Evolutionary conservation across 2,113 vertebrate species (phyloP).

Genomic region (Felis chaus): DNA sequence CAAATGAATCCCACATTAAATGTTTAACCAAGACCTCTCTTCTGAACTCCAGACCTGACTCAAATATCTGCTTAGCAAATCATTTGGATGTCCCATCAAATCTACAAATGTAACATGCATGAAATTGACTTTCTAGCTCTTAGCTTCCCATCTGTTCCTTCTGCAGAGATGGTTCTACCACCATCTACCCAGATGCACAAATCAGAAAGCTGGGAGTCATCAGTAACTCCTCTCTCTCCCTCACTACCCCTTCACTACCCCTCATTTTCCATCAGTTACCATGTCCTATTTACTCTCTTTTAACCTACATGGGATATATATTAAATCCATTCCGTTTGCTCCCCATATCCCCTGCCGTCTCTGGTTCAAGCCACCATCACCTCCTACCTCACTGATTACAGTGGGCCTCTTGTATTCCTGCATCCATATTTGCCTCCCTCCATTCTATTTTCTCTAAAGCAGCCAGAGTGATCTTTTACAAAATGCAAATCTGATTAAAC

Average conservation of each 20-base stretch:
- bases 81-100: background rate
- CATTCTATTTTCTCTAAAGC: slow-evolving; percentile 62
- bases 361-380: background rate
- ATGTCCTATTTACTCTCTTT: background rate
- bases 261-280: background rate
- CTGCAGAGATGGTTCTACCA: background rate
- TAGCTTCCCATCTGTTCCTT: background rate
- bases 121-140: slow-evolving; percentile 17
- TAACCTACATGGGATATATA: background rate
- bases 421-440: slow-evolving; percentile 22
- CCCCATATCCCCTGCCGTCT: background rate
- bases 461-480: slow-evolving; percentile 55
- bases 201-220: background rate
- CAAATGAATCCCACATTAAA: background rate
- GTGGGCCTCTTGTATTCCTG: background rate
- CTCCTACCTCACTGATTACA: background rate
- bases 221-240: background rate
- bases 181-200: background rate
- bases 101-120: background rate
- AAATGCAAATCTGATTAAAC: slow-evolving; percentile 71
- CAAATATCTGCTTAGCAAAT: background rate
- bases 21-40: background rate
- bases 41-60: background rate
- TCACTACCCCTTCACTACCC: background rate
- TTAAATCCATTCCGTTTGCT: background rate